Percentiles rank a stretch among this genome's conserved stretches.
phyloP scores from a whole-genome alignment of 2,113 vertebrate species.

The Theristicus caerulescens region DNA sequence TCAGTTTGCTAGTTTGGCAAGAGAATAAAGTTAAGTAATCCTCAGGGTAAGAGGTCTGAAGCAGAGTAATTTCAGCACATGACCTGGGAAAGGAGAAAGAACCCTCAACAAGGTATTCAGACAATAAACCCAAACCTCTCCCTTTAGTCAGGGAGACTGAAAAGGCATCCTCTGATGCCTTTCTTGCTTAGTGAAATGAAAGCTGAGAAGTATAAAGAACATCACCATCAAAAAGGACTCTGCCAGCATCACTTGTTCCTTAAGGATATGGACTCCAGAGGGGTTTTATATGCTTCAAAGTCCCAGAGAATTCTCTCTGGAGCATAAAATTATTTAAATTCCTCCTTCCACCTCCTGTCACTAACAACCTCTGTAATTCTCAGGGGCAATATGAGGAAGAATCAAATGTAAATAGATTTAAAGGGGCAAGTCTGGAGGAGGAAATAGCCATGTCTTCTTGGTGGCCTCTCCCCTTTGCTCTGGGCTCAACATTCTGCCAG shows the following conservation, averaged over 20 bases:
- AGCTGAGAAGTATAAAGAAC: background rate
- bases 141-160: background rate
- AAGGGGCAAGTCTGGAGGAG: background rate
- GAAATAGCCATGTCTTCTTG: background rate
- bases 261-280: background rate
- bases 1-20: constrained; percentile 15
- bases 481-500: background rate
- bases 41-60: background rate
- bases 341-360: background rate
- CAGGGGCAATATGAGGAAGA: background rate
- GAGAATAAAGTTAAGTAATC: background rate
- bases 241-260: background rate
- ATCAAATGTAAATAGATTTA: background rate
- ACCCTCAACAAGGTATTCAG: background rate
- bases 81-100: background rate
- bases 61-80: background rate
- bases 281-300: background rate
- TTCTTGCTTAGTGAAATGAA: background rate
- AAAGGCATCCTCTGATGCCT: background rate
- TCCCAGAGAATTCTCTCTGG: background rate
- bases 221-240: background rate
- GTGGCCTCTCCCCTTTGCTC: background rate
- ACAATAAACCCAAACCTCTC: background rate
- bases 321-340: background rate
- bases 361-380: background rate